phyloP scores from a whole-genome alignment of 2,888 invertebrate species.

The Mesorhabditis spiculigera region DNA sequence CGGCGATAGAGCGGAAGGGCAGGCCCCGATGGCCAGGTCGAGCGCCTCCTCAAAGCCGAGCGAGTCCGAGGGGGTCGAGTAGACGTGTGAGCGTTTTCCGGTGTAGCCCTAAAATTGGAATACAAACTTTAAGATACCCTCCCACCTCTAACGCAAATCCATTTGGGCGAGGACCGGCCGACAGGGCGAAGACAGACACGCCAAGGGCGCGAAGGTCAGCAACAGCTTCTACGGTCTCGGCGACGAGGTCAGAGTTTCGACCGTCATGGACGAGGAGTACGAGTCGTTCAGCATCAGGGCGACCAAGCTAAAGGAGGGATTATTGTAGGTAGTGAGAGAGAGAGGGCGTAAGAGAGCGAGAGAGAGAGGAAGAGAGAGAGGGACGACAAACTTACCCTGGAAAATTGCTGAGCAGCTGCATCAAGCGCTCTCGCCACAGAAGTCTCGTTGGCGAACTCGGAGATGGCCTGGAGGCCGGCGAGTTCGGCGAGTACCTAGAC shows the following conservation, averaged over 20 bases:
- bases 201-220: not conserved
- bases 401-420: slow-evolving; percentile 20
- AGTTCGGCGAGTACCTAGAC: slow-evolving; percentile 11
- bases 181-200: not conserved
- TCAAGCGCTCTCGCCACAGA: slow-evolving; percentile 34
- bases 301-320: not conserved
- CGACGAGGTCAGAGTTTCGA: slow-evolving; percentile 29
- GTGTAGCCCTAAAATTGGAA: not conserved
- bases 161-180: not conserved
- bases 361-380: no score
- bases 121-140: not conserved
- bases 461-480: slow-evolving; percentile 18
- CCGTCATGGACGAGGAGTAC: slow-evolving; percentile 40
- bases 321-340: not conserved
- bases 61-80: not conserved
- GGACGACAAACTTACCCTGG: slow-evolving; percentile 5
- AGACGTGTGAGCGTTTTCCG: not conserved
- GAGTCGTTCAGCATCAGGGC: slow-evolving; percentile 13
- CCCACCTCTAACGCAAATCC: slow-evolving; percentile 5
- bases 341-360: no score
- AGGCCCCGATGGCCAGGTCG: not conserved
- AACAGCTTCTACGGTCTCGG: slow-evolving; percentile 34
- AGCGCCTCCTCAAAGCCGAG: not conserved
- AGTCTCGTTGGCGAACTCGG: slow-evolving; percentile 16
- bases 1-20: not conserved